phyloP scores from a whole-genome alignment of 2,888 invertebrate species.

The Pediacus dermestoides region DNA sequence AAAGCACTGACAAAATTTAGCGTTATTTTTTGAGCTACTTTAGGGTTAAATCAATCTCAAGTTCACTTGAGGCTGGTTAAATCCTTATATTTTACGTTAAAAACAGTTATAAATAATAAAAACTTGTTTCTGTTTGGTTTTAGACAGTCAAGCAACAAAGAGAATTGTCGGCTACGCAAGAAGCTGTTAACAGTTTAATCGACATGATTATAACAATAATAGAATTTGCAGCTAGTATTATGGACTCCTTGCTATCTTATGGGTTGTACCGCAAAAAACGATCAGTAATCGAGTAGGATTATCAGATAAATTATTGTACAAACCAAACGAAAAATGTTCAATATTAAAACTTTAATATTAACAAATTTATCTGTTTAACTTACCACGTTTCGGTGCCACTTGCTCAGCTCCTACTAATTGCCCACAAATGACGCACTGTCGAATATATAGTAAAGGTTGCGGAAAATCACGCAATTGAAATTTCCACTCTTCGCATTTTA shows the following conservation, averaged over 20 bases:
- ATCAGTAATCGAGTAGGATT: conserved; percentile 19
- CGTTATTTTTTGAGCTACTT: no score
- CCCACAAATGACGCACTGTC: conserved; percentile 84
- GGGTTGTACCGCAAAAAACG: conserved; percentile 21
- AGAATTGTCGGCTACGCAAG: no score
- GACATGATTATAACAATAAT: neutral
- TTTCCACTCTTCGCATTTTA: conserved; percentile 81
- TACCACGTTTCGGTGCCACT: conserved; percentile 58
- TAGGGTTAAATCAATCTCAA: no score
- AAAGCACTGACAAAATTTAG: no score
- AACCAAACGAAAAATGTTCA: no score
- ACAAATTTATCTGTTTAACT: conserved; percentile 16
- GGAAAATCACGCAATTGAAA: conserved; percentile 92
- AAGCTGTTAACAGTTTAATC: no score
- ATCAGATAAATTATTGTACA: conserved; percentile 8
- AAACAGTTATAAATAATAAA: no score
- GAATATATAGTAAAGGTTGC: conserved; percentile 83
- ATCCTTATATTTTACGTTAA: no score
- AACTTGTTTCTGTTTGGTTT: no score
- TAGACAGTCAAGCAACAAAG: no score
- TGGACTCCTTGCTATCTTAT: neutral
- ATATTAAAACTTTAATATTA: no score
- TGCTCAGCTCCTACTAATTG: conserved; percentile 88
- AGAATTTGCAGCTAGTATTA: neutral
- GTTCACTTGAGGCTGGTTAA: no score